These are phyloP conservation scores for Trileptium ribeirensis DNA, from an alignment of 2,888 invertebrate species.

Conservation along the genomic window DNA sequence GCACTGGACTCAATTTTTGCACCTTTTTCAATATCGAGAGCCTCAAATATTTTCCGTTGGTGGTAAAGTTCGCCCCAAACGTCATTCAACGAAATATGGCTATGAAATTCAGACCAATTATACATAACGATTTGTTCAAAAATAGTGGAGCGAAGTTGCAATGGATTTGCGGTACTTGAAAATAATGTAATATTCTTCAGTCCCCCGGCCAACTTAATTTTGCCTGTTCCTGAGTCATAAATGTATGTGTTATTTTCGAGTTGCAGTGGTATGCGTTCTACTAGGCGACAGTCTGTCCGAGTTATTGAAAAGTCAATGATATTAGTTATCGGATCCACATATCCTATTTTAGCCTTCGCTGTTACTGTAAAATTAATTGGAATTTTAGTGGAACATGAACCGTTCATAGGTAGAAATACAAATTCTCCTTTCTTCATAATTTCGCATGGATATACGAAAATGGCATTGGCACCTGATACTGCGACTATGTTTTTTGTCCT, in stretches of 20 bases:
- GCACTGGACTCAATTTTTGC: background rate
- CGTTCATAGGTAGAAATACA: background rate
- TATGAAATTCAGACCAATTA: background rate
- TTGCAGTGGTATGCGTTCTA: background rate
- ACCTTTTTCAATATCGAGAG: background rate
- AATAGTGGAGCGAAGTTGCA: background rate
- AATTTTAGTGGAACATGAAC: background rate
- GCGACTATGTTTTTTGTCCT: background rate
- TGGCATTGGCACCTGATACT: background rate
- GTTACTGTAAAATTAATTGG: background rate
- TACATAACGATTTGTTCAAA: background rate
- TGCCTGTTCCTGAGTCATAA: background rate
- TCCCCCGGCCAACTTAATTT: background rate
- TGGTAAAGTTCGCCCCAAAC: background rate
- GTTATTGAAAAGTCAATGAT: background rate
- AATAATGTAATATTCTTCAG: background rate
- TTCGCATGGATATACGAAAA: slow-evolving; percentile 3
- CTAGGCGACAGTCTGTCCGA: background rate
- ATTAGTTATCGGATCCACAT: slow-evolving; percentile 9
- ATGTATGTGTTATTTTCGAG: background rate
- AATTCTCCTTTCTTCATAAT: background rate
- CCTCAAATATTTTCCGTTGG: background rate
- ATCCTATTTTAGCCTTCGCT: background rate
- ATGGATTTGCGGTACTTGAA: too few species aligned
- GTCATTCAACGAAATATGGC: background rate